These are phyloP conservation scores for Ormyrus labotus DNA, from an alignment of 2,888 invertebrate genomes.

Conservation along the genomic window DNA sequence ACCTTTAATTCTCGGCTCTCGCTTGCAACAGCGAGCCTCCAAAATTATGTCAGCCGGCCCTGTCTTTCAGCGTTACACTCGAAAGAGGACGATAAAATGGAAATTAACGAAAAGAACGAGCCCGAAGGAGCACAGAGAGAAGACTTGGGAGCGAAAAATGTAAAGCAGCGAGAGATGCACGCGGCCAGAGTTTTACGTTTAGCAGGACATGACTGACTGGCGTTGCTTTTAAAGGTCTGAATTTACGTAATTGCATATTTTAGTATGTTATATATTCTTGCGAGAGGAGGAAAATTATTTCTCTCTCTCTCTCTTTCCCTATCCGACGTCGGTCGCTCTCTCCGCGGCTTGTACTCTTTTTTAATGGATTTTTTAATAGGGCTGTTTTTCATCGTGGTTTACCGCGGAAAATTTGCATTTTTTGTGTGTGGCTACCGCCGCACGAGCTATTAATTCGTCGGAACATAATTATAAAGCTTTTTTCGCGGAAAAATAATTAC, in stretches of 20 bases:
- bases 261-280: not conserved
- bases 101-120: slow-evolving; percentile 14
- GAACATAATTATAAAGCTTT: slow-evolving; percentile 50
- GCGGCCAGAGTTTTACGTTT: not conserved
- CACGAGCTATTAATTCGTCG: slow-evolving; percentile 42
- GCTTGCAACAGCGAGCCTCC: too few species aligned
- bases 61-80: too few species aligned
- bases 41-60: too few species aligned
- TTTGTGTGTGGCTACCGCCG: slow-evolving; percentile 5
- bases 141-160: not conserved
- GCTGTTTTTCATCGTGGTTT: slow-evolving; percentile 51
- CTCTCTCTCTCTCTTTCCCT: not conserved
- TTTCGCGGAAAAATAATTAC: slow-evolving; percentile 51
- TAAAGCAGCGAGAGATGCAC: not conserved
- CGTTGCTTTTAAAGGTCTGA: slow-evolving; percentile 34
- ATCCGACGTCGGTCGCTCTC: not conserved
- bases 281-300: slow-evolving; percentile 2
- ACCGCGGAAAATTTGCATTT: slow-evolving; percentile 47
- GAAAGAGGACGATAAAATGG: too few species aligned
- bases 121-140: too few species aligned
- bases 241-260: slow-evolving; percentile 52
- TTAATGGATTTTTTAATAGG: slow-evolving; percentile 50
- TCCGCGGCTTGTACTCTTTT: slow-evolving; percentile 1
- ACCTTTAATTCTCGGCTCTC: too few species aligned
- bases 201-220: slow-evolving; percentile 25